phyloP scores from a whole-genome alignment of 2,888 invertebrate genomes.

The Sinotaia quadrata region DNA sequence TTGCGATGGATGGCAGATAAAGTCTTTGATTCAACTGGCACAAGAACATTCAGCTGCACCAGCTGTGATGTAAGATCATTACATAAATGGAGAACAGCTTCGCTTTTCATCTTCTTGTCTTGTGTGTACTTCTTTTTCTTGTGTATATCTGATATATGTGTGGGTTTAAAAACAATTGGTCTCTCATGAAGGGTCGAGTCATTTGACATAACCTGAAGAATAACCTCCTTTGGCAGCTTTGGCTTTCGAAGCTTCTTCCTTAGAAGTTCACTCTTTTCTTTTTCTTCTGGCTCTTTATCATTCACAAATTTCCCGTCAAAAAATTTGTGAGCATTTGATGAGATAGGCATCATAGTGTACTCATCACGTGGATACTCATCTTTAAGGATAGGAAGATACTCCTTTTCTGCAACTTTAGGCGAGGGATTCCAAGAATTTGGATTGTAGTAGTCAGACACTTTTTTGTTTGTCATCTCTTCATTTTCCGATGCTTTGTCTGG shows the following conservation, averaged over 20 bases:
- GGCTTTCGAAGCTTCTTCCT: slow-evolving; percentile 51
- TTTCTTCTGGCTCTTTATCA: slow-evolving; percentile 38
- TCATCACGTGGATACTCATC: slow-evolving; percentile 70
- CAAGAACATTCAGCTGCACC: slow-evolving; percentile 52
- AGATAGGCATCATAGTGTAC: slow-evolving; percentile 64
- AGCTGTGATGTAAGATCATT: slow-evolving; percentile 59
- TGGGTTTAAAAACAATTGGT: slow-evolving; percentile 65
- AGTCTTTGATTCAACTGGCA: neutral
- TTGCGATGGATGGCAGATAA: slow-evolving; percentile 17
- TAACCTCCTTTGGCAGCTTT: slow-evolving; percentile 57
- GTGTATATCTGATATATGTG: slow-evolving; percentile 64
- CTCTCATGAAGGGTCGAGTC: slow-evolving; percentile 54
- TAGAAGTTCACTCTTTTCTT: slow-evolving; percentile 30
- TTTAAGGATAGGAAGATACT: slow-evolving; percentile 57
- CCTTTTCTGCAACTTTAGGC: slow-evolving; percentile 51
- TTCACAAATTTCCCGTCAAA: slow-evolving; percentile 56
- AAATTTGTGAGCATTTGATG: slow-evolving; percentile 53
- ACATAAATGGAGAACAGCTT: slow-evolving; percentile 61
- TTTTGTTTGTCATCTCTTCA: neutral
- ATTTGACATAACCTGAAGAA: slow-evolving; percentile 46
- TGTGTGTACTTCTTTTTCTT: slow-evolving; percentile 61
- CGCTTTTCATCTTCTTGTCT: slow-evolving; percentile 53
- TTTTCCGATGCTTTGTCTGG: neutral
- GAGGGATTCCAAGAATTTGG: slow-evolving; percentile 36
- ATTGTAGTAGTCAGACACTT: slow-evolving; percentile 16